A percentile compares a stretch with the other conserved stretches of the same genome.
Evolutionary conservation across 2,113 vertebrate genomes (phyloP).

Genomic region (Leptosomus discolor): DNA sequence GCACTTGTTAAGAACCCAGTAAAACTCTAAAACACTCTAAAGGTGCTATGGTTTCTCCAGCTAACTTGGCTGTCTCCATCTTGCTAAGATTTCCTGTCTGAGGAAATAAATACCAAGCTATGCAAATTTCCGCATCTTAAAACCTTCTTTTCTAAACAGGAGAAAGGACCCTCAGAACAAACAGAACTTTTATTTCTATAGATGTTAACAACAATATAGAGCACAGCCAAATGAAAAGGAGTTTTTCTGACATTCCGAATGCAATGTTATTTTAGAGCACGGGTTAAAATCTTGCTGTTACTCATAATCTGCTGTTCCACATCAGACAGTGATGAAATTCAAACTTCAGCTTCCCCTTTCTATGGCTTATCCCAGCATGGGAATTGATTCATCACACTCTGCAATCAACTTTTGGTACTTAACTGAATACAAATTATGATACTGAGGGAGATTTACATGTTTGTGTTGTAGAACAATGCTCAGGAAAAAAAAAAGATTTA

Average conservation of each 20-base stretch:
- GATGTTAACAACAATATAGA: not conserved
- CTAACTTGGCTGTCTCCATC: not conserved
- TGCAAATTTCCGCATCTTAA: not conserved
- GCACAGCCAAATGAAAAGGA: not conserved
- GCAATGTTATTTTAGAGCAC: not conserved
- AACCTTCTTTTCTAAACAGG: not conserved
- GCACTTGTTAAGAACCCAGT: not conserved
- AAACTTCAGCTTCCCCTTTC: constrained; percentile 9
- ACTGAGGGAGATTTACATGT: constrained; percentile 9
- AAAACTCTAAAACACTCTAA: not conserved
- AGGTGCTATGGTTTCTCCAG: not conserved
- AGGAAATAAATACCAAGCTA: not conserved
- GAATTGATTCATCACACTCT: constrained; percentile 50
- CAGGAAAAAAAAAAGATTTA: not conserved
- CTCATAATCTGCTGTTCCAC: not conserved
- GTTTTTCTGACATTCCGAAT: not conserved
- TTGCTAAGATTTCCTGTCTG: not conserved
- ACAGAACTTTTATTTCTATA: not conserved
- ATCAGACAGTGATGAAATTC: constrained; percentile 29
- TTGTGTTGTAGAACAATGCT: not conserved
- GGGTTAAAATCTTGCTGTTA: constrained; percentile 37
- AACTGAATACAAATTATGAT: constrained; percentile 46
- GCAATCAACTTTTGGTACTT: constrained; percentile 51
- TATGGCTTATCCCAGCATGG: constrained; percentile 26
- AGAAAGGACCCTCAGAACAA: not conserved